Evolutionary conservation across 2,113 vertebrate species (phyloP).

Genomic region (Nothocercus nigrocapillus): DNA sequence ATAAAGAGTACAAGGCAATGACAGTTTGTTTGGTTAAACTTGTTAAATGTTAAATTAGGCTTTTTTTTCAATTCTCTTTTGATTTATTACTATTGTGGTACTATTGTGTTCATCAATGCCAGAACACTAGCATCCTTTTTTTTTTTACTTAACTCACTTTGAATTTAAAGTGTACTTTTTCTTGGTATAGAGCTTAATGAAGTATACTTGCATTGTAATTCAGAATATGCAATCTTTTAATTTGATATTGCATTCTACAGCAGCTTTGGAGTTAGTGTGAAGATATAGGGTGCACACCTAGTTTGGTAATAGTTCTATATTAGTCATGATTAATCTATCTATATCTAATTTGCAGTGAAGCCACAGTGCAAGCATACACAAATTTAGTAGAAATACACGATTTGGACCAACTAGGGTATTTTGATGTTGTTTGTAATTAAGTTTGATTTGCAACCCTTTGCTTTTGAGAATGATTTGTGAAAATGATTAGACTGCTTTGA

Average conservation of each 20-base stretch:
- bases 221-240: background rate
- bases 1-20: background rate
- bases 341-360: background rate
- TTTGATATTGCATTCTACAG: background rate
- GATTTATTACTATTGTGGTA: background rate
- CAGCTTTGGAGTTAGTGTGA: background rate
- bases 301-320: background rate
- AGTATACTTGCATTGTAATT: background rate
- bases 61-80: background rate
- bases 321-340: background rate
- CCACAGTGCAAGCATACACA: background rate
- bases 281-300: background rate
- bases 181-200: background rate
- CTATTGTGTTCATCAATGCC: background rate
- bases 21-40: slow-evolving; percentile 18
- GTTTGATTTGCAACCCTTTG: background rate
- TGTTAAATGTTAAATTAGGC: background rate
- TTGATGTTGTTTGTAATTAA: background rate
- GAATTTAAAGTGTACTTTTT: background rate
- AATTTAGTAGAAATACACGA: background rate
- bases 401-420: background rate
- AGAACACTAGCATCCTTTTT: background rate
- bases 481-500: background rate
- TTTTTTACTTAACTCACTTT: background rate
- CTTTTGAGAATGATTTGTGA: background rate